Evolutionary conservation across 2,888 invertebrate species (phyloP).

Genomic region (Venustoraphidia nigricollis): DNA sequence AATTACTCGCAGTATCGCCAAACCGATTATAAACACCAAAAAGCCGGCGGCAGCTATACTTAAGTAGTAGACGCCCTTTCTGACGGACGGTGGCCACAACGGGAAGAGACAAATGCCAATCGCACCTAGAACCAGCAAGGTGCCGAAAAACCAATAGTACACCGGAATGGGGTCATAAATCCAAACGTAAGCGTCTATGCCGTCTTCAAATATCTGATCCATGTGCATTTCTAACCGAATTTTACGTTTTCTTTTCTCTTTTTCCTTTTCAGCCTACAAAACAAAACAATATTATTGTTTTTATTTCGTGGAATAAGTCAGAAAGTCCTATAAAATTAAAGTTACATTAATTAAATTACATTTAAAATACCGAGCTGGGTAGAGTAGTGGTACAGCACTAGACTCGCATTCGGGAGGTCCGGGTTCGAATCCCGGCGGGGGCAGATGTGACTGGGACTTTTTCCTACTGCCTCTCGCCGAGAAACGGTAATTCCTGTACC

Average conservation of each 20-base stretch:
- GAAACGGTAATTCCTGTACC: no score
- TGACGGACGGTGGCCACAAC: constrained; percentile 92
- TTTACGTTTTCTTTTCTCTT: constrained; percentile 68
- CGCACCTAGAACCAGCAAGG: constrained; percentile 75
- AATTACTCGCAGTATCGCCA: constrained; percentile 78
- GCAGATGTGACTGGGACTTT: no score
- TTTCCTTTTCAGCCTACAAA: constrained; percentile 25
- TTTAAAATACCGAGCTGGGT: no score
- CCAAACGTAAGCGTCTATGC: constrained; percentile 93
- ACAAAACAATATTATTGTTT: no score
- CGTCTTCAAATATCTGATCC: constrained; percentile 87
- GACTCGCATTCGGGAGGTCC: no score
- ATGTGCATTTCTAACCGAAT: constrained; percentile 95
- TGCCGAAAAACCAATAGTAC: constrained; percentile 89
- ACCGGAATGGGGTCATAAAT: constrained; percentile 93
- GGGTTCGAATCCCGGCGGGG: no score
- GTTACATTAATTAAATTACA: no score
- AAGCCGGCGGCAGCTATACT: constrained; percentile 91
- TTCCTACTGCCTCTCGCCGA: no score
- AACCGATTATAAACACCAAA: constrained; percentile 79
- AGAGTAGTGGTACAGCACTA: no score
- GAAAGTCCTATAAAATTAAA: no score
- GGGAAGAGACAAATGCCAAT: constrained; percentile 96
- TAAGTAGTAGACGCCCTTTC: constrained; percentile 90
- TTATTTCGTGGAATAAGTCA: no score